Evolutionary conservation across 2,113 vertebrate species (phyloP).

Genomic region (Psammodynastes pulverulentus): DNA sequence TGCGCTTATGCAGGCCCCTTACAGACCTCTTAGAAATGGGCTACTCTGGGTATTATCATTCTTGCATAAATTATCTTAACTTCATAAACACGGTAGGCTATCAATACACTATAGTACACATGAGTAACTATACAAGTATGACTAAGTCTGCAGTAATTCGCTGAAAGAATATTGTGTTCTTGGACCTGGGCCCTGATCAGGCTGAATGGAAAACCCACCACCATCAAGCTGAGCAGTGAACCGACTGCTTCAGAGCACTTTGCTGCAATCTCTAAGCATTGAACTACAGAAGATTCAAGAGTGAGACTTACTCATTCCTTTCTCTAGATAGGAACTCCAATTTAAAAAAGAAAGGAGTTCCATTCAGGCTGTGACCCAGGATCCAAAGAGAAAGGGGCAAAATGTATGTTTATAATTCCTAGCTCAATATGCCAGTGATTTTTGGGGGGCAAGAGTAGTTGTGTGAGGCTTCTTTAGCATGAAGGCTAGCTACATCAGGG

Average conservation of each 20-base stretch:
- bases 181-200: background rate
- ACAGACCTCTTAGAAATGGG: too few species aligned
- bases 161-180: background rate
- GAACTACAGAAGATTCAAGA: background rate
- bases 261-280: background rate
- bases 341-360: background rate
- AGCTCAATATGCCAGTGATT: background rate
- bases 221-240: background rate
- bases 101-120: background rate
- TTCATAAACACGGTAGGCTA: background rate
- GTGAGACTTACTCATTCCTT: background rate
- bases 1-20: too few species aligned
- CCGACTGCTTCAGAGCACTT: background rate
- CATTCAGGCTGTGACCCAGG: background rate
- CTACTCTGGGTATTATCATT: background rate
- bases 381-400: background rate
- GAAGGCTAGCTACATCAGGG: background rate
- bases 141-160: background rate
- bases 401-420: background rate
- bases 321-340: background rate
- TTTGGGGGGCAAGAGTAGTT: background rate
- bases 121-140: background rate
- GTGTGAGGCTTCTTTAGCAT: background rate
- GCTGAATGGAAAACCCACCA: background rate
- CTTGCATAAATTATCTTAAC: constrained; percentile 2